phyloP scores from a whole-genome alignment of 2,797 vertebrate species.

The Sebastes nivosus region DNA sequence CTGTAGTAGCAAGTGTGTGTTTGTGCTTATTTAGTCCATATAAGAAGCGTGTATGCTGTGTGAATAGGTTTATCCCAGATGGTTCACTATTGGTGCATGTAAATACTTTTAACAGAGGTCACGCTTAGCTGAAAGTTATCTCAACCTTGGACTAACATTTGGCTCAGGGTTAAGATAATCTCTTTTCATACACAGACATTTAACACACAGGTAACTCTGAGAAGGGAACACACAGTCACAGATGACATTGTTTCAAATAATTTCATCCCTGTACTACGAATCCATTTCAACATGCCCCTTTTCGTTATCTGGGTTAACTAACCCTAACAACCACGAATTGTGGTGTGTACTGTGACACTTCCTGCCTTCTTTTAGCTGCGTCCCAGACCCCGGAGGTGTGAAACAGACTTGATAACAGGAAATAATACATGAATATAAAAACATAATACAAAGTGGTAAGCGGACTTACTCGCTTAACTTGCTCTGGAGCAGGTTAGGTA shows the following conservation, averaged over 20 bases:
- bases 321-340: too few species aligned
- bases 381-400: too few species aligned
- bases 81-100: not conserved
- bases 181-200: not conserved
- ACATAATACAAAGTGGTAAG: too few species aligned
- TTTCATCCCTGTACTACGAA: not conserved
- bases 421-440: too few species aligned
- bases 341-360: too few species aligned
- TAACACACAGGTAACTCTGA: not conserved
- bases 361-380: too few species aligned
- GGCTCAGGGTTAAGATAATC: constrained; percentile 1
- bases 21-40: not conserved
- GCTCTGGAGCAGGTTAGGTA: too few species aligned
- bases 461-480: too few species aligned
- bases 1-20: not conserved
- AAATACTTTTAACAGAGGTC: not conserved
- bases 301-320: too few species aligned
- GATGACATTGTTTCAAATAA: too few species aligned
- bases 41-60: not conserved
- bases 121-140: constrained; percentile 6
- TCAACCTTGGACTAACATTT: constrained; percentile 6
- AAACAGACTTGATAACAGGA: too few species aligned
- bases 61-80: not conserved
- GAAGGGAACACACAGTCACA: not conserved
- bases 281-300: too few species aligned